Percentiles rank a stretch among this genome's conserved stretches.
These are phyloP conservation scores for Lophius americanus DNA, from an alignment of 2,797 vertebrate genomes.

Conservation along the genomic window DNA sequence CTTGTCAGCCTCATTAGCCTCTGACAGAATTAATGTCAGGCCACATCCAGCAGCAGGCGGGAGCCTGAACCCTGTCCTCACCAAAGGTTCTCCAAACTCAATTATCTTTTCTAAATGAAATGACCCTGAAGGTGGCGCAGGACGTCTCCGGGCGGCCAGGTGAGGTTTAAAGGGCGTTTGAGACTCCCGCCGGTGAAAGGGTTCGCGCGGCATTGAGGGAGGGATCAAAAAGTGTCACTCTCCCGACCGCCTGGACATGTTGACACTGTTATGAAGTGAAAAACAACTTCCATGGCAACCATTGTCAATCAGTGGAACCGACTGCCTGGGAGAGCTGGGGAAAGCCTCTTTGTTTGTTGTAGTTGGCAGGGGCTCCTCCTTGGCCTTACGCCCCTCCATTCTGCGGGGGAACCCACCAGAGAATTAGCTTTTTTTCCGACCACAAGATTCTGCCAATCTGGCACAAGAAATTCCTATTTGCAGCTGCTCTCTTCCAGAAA, in stretches of 20 bases:
- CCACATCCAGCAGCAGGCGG: constrained; percentile 52
- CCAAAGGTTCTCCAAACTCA: constrained; percentile 40
- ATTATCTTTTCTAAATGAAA: constrained; percentile 10
- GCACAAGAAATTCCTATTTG: constrained; percentile 82
- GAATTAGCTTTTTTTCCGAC: constrained; percentile 85
- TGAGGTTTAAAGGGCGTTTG: constrained; percentile 4
- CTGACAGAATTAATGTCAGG: constrained; percentile 67
- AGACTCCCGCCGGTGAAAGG: constrained; percentile 21
- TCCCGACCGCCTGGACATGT: constrained; percentile 75
- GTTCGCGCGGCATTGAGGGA: constrained; percentile 36
- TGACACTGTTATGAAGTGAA: constrained; percentile 90
- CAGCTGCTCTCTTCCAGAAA: constrained; percentile 84
- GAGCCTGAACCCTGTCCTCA: constrained; percentile 34
- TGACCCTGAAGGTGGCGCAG: background rate
- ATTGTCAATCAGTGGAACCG: constrained; percentile 86
- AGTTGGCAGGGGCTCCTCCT: constrained; percentile 83
- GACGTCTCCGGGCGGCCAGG: constrained; percentile 3
- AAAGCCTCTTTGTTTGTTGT: constrained; percentile 94
- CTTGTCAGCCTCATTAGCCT: constrained; percentile 67
- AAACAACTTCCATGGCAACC: constrained; percentile 93
- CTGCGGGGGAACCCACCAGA: constrained; percentile 84
- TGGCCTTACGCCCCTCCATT: constrained; percentile 83
- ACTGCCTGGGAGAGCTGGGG: constrained; percentile 88
- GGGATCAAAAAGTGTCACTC: constrained; percentile 58
- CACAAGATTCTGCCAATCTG: constrained; percentile 84